Conservation (phyloP, 1,140 invertebrate species). For the Drosophila ohnishii region DNA sequence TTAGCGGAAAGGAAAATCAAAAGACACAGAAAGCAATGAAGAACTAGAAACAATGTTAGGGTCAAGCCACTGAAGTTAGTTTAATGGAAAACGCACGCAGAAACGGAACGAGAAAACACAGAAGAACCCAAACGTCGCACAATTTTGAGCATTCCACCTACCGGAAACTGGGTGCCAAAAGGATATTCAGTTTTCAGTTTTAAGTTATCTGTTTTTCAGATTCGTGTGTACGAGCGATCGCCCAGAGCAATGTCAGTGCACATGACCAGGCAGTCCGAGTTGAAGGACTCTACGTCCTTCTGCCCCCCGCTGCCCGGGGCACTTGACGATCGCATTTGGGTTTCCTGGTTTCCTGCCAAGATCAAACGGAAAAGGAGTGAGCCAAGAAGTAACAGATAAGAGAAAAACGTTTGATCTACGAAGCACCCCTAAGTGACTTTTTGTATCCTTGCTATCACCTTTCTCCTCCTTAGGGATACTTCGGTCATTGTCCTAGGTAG, state of each 20-base stretch:
- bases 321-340: constrained; percentile 13
- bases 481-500: neutral
- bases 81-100: constrained; percentile 29
- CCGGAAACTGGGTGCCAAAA: constrained; percentile 33
- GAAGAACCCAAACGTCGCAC: neutral
- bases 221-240: constrained; percentile 50
- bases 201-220: neutral
- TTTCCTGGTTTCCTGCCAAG: constrained; percentile 40
- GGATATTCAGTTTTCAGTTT: neutral
- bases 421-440: neutral
- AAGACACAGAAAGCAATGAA: constrained; percentile 13
- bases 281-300: constrained; percentile 55
- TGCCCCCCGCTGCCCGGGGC: constrained; percentile 19
- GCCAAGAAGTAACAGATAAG: constrained; percentile 5
- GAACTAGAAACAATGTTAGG: constrained; percentile 18
- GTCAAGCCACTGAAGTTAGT: constrained; percentile 16
- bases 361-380: constrained; percentile 13
- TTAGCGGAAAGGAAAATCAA: no score
- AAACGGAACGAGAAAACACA: constrained; percentile 22
- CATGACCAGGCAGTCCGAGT: constrained; percentile 69
- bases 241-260: constrained; percentile 65
- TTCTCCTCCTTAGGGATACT: neutral
- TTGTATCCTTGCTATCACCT: no score
- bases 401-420: neutral
- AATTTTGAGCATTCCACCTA: constrained; percentile 56